Evolutionary conservation across 2,113 vertebrate species (phyloP).

Genomic region (Oreochromis spilurus): DNA sequence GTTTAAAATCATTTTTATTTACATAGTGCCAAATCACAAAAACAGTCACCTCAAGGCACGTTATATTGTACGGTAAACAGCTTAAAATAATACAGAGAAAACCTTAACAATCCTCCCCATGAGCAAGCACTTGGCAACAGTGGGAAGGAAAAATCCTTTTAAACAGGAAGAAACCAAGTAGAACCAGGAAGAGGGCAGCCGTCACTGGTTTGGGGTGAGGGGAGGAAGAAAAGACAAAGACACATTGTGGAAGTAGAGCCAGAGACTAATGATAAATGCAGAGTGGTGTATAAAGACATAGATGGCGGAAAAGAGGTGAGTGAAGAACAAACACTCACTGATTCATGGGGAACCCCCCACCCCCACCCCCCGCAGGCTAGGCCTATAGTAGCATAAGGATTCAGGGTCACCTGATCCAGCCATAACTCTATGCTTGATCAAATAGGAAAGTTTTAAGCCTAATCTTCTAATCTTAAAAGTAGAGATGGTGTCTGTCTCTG

Average conservation of each 20-base stretch:
- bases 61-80: background rate
- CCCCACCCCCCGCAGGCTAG: background rate
- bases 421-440: background rate
- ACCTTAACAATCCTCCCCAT: background rate
- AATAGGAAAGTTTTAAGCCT: background rate
- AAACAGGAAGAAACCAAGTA: background rate
- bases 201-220: background rate
- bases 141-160: background rate
- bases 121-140: background rate
- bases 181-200: background rate
- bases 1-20: background rate
- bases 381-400: background rate
- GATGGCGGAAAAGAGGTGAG: background rate
- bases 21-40: background rate
- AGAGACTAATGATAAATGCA: background rate
- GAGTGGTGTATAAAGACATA: background rate
- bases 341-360: rapidly evolving
- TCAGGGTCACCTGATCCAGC: background rate
- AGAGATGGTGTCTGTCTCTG: background rate
- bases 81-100: background rate
- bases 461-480: background rate
- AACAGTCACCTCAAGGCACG: background rate
- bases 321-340: background rate
- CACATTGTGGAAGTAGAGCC: background rate
- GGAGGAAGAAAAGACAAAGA: background rate